Base-by-base conservation (phyloP, 2,888 invertebrate species). In the Heliconius ethilla region DNA sequence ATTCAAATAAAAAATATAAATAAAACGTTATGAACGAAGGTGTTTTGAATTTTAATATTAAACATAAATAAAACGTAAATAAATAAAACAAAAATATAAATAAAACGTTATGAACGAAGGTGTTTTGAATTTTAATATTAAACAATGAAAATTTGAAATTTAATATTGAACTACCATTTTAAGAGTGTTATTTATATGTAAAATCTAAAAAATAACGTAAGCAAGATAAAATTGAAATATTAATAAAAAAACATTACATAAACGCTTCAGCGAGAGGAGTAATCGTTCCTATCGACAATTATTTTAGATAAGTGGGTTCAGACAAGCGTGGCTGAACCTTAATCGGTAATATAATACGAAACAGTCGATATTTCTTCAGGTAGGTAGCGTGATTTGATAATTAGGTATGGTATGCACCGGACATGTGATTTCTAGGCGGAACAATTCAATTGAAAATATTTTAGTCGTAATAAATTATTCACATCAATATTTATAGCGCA, bases 401-500 rank as follows among this genome's bases (percentile, higher is more conserved):
- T 74, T 77, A 67, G 33, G 45, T 25, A 67, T 45, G 82, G 78
- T 84, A 82, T 78, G 22, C 70, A 81, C 77, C 85, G 83, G 82
- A 84, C 81, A 81, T 74, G 65, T 77, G 84, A 84, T 89, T 89
- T 88, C 89, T 87, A 88, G 86, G 75, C 85, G 87, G 86, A 85
- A 87, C 83, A 69, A 74, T 65, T 40, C 11, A 74, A 63, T 74
- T 27, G 55, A 40, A 74, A 62, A 62, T 22, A 27, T 37, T 63
- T 72, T n/a, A 40, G 40, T 69, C 69, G 25, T 40, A 40, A 40
- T 45, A 29, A 69, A 25, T 69, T 37, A 37, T 40, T 69, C 13
- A 45, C 66, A 70, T 79, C 74, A 77, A 75, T 75, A 73, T 67
- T 75, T 18, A 33, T 70, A 33, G 45, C 29, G 69, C 62, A 63